phyloP scores from a whole-genome alignment of 2,113 vertebrate genomes.

The Piaya cayana region DNA sequence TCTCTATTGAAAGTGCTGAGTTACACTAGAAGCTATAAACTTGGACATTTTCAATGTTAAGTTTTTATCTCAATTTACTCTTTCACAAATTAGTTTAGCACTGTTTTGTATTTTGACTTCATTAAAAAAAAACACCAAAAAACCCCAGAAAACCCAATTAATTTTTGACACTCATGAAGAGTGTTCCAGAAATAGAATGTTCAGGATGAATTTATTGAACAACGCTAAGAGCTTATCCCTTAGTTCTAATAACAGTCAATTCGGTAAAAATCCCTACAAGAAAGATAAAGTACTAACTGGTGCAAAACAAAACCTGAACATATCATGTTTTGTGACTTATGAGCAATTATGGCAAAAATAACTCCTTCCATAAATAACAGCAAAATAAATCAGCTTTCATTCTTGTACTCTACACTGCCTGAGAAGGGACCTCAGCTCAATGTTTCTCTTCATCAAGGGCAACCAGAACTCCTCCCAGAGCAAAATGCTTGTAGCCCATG shows the following conservation, averaged over 20 bases:
- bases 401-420: neutral
- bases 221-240: neutral
- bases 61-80: neutral
- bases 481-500: neutral
- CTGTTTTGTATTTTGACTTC: neutral
- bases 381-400: neutral
- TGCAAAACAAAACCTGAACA: neutral
- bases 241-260: neutral
- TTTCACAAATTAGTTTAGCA: neutral
- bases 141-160: no score
- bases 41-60: neutral
- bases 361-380: neutral
- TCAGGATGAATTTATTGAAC: neutral
- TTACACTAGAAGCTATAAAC: neutral
- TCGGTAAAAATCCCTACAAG: neutral
- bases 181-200: neutral
- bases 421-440: neutral
- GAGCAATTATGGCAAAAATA: neutral
- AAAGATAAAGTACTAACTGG: neutral
- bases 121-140: neutral
- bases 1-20: neutral
- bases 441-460: neutral
- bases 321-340: neutral
- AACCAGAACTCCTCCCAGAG: rapidly evolving
- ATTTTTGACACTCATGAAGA: neutral